Evolutionary conservation across 1,140 invertebrate genomes (phyloP), one percentile per base, ranked within the genome.

Genomic region (Drosophila parabipectinata): DNA sequence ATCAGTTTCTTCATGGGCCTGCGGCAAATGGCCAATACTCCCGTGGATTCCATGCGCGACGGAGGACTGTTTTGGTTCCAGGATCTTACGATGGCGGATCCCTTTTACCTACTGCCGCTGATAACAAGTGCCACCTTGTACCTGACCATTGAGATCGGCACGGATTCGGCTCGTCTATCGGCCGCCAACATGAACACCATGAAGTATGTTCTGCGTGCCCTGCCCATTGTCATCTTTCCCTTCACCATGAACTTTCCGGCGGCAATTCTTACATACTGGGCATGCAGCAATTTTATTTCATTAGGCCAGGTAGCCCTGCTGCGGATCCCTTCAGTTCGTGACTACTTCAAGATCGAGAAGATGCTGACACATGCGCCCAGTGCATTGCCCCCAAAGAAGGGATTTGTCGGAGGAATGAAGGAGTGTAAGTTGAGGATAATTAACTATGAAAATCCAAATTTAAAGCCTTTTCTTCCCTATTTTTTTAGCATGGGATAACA

Each of bases 61-160:
- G 98, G 98, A n/a, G 99, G 99, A 3, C 63, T 98, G 0, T 95
- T 93, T 54, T 99, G 98, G 98, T 98, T 99, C 91, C 93, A 94
- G 0, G 97, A 99, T 94, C 94, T 99, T 10, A 98, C 97, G 4
- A 76, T 97, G 7, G 92, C 95, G 26, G 99, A 99, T 94, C 98
- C 98, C 9, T 98, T 94, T 92, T 99, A 96, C 85, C 63, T 97
- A 15, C 92, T 99, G 58, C 99, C 99, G 3, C 1, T 98, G 0
- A 92, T 98, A 45, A 98, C 98, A 1, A 95, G 95, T 91, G 79
- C 93, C 1, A 98, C 98, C 4, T 91, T 99, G 63, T 95, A 93
- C 76, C 75, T 95, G 3, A 98, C 97, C 7, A 94, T 99, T 48
- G 96, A 98, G 94, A 57, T 97, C 12, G 97, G 97, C 57, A 94